Evolutionary conservation across 2,113 vertebrate genomes (phyloP), one percentile per base, ranked within the genome.

Genomic region (Spea bombifrons): DNA sequence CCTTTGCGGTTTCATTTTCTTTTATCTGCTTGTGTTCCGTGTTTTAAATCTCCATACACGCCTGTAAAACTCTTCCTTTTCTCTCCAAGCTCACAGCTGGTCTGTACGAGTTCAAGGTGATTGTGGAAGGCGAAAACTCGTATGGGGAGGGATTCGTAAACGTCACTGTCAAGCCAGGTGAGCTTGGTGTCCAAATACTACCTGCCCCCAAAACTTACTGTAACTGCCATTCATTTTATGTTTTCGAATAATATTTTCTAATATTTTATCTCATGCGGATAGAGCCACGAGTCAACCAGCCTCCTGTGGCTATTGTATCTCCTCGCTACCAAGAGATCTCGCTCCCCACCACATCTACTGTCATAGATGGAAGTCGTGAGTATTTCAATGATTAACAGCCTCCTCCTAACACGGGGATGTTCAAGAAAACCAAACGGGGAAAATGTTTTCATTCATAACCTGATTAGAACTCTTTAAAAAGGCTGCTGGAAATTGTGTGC

Each of bases 291-390:
- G 95, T 98, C 81, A 99, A 99, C 88, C 95, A 85, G 84, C 94
- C 91, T 69, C 97, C 97, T 0, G 90, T 97, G 83, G 97, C 96
- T 5, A 78, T 97, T n/a, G 97, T 96, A 85, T 96, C 95, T 45
- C 97, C 97, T 0, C 92, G 90, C 80, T 96, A 91, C 89, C 95
- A 97, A 88, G 96, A 97, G 86, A 96, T 99, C 84, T 98, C 94
- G 7, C 85, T 99, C 89, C 97, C 97, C 3, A 99, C 94, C 80
- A 96, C 95, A 75, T 98, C 97, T 0, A 98, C 97, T 0, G 91
- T 99, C 3, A 98, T 99, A 17, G 97, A 98, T 7, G 97, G 96
- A 90, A 98, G 94, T 88, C 94, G 97, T 99, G 89, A 96, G 97
- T 96, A 90, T 71, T n/a, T n/a, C n/a, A n/a, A n/a, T n/a, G n/a